Conservation (phyloP, 2,113 vertebrate genomes). For the Trogon melanurus region DNA sequence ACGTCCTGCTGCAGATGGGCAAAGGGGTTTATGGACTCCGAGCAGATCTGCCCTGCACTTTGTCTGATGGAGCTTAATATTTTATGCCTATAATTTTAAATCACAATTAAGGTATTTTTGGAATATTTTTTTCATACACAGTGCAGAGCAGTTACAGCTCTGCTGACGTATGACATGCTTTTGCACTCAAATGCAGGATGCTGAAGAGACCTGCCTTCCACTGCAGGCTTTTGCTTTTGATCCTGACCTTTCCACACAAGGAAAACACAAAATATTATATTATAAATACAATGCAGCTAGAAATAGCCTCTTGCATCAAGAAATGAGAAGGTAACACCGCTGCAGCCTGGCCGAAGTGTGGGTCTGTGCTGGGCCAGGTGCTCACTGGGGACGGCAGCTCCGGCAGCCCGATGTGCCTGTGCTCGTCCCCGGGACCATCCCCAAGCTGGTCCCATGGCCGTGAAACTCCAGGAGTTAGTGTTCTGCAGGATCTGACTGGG, state of each 20-base stretch:
- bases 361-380: background rate
- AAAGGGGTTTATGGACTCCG: background rate
- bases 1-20: background rate
- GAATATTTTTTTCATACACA: background rate
- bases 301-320: background rate
- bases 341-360: background rate
- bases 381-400: fast-evolving
- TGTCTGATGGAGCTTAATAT: background rate
- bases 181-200: background rate
- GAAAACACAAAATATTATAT: background rate
- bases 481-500: background rate
- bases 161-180: background rate
- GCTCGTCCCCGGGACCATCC: fast-evolving
- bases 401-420: fast-evolving
- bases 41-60: background rate
- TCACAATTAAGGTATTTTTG: background rate
- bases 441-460: background rate
- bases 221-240: background rate
- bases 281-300: background rate
- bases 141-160: background rate
- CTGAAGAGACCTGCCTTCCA: background rate
- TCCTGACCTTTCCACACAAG: background rate
- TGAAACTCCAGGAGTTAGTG: background rate
- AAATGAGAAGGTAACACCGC: fast-evolving
- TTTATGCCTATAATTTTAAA: background rate